Evolutionary conservation across 2,113 vertebrate species (phyloP).

Genomic region (Mobula hypostoma): DNA sequence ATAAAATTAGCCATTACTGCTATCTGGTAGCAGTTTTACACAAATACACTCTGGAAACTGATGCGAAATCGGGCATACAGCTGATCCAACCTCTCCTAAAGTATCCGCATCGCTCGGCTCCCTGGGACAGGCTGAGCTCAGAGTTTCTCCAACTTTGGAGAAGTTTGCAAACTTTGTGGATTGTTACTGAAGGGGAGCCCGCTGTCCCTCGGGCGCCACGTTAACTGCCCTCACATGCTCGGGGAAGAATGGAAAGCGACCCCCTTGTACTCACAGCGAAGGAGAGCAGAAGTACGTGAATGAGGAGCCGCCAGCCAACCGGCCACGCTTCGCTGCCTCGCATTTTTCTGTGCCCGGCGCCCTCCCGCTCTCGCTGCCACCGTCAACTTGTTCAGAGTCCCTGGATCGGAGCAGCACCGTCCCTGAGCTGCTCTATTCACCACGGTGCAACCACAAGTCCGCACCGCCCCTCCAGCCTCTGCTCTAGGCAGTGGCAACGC

Average conservation of each 20-base stretch:
- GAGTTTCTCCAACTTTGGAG: neutral
- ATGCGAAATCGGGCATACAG: neutral
- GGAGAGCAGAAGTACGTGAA: neutral
- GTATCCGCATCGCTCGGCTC: neutral
- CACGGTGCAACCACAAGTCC: too few relatives aligned
- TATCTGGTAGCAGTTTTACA: neutral
- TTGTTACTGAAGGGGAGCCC: neutral
- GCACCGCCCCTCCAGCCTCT: too few relatives aligned
- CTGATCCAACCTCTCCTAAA: neutral
- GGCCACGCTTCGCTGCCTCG: neutral
- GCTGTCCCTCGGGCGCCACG: neutral
- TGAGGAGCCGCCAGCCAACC: neutral
- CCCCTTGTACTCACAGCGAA: neutral
- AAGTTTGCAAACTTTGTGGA: neutral
- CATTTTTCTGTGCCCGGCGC: neutral
- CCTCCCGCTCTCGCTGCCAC: neutral
- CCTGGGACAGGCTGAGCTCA: neutral
- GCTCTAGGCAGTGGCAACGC: too few relatives aligned
- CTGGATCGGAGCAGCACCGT: neutral
- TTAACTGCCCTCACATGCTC: neutral
- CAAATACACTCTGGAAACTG: neutral
- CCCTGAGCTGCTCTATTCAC: neutral
- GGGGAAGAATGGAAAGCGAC: too few relatives aligned
- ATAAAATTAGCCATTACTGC: conserved; percentile 22
- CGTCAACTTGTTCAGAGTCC: neutral